Conservation (phyloP, 2,888 invertebrate species). For the Nemoura dubitans region DNA sequence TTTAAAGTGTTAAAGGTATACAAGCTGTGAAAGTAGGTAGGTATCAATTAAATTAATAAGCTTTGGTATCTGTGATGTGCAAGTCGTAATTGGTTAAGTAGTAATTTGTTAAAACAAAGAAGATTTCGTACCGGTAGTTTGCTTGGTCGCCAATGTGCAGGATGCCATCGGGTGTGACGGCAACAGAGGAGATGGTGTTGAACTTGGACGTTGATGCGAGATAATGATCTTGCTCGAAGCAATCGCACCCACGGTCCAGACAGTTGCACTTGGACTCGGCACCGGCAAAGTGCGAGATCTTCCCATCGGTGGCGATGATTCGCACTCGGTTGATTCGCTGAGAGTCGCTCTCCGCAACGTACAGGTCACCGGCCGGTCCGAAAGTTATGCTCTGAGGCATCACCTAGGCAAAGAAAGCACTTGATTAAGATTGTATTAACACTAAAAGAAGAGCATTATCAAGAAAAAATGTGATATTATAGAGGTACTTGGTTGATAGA, state of each 20-base stretch:
- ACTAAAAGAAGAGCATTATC: no score
- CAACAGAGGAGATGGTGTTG: conserved; percentile 91
- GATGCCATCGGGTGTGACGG: conserved; percentile 92
- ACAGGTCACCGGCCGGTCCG: conserved; percentile 89
- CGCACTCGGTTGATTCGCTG: conserved; percentile 92
- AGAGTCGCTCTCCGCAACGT: conserved; percentile 95
- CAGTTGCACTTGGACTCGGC: conserved; percentile 95
- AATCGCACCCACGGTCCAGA: conserved; percentile 88
- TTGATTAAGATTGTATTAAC: not conserved
- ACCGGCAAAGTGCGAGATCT: conserved; percentile 92
- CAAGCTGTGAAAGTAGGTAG: no score
- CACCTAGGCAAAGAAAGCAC: conserved; percentile 56
- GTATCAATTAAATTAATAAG: no score
- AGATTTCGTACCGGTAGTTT: conserved; percentile 67
- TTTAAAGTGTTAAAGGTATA: no score
- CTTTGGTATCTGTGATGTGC: not conserved
- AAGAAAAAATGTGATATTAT: no score
- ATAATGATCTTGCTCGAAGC: conserved; percentile 91
- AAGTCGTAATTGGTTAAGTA: no score
- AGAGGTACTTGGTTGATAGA: no score
- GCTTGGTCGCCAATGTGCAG: conserved; percentile 97
- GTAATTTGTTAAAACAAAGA: no score
- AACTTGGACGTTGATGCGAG: conserved; percentile 93
- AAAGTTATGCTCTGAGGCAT: conserved; percentile 96
- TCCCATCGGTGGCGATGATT: conserved; percentile 91